Conservation (phyloP, 2,888 invertebrate species). For the Aphodius sticticus region DNA sequence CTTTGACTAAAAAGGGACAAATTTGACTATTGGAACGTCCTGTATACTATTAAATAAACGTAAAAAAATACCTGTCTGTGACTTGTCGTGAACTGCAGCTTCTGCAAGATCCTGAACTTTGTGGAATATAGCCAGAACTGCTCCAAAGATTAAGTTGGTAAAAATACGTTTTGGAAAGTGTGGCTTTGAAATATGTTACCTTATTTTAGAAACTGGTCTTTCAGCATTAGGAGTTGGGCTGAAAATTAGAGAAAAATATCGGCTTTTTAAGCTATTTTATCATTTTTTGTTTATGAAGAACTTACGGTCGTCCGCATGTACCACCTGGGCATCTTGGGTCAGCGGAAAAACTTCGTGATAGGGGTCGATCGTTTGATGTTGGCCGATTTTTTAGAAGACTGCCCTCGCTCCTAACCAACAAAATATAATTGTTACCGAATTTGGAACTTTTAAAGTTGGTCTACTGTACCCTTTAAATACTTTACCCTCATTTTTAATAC, state of each 20-base stretch:
- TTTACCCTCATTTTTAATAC: too few relatives aligned
- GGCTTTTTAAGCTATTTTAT: not conserved
- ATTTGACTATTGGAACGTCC: not conserved
- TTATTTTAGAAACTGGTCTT: not conserved
- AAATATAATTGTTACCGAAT: too few relatives aligned
- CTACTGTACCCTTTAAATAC: too few relatives aligned
- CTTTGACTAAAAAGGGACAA: not conserved
- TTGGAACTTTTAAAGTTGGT: too few relatives aligned
- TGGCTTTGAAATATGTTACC: not conserved
- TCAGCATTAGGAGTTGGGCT: not conserved
- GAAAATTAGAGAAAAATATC: not conserved
- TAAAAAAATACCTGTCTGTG: not conserved
- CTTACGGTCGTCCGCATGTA: not conserved
- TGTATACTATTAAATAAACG: not conserved
- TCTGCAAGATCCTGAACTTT: not conserved
- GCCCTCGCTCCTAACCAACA: not conserved
- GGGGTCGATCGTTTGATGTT: not conserved
- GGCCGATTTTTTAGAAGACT: not conserved
- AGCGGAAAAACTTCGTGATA: not conserved
- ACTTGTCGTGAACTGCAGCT: not conserved
- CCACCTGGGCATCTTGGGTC: not conserved
- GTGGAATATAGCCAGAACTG: not conserved
- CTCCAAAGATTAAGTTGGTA: not conserved
- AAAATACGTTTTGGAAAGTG: not conserved
- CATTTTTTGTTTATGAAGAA: not conserved